Evolutionary conservation across 2,797 vertebrate genomes (phyloP).

Genomic region (Platalea minor): DNA sequence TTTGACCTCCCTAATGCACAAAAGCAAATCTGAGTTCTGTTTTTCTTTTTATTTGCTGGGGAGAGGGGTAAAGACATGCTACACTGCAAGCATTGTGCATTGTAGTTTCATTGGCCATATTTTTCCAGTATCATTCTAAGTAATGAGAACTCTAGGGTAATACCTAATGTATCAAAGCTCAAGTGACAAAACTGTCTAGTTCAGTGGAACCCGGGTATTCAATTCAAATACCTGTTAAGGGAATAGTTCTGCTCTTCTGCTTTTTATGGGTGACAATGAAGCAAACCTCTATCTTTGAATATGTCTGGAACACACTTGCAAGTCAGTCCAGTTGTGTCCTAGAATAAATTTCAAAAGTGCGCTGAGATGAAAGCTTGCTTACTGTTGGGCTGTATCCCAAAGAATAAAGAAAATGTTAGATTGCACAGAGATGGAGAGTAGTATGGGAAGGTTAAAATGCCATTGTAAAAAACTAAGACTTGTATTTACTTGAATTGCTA

Average conservation of each 20-base stretch:
- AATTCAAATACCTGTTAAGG: constrained; percentile 14
- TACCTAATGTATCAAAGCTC: background rate
- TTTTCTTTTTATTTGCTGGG: background rate
- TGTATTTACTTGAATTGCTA: background rate
- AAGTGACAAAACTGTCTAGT: background rate
- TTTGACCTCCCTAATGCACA: background rate
- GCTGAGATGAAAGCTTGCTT: background rate
- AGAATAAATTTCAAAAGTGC: background rate
- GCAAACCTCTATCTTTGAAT: background rate
- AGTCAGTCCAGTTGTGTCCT: background rate
- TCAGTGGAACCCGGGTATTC: background rate
- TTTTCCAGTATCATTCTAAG: background rate
- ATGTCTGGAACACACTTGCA: background rate
- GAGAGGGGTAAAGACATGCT: accelerated
- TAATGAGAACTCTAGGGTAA: background rate
- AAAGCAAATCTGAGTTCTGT: background rate
- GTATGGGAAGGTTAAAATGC: background rate
- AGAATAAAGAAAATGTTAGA: background rate
- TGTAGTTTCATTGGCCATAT: background rate
- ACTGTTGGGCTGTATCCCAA: background rate
- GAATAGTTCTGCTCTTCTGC: background rate
- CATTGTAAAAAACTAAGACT: background rate
- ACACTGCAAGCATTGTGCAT: background rate
- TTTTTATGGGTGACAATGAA: background rate
- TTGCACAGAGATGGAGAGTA: background rate